Evolutionary conservation across 2,113 vertebrate genomes (phyloP), one percentile per base, ranked within the genome.

Genomic region (Casuarius casuarius): DNA sequence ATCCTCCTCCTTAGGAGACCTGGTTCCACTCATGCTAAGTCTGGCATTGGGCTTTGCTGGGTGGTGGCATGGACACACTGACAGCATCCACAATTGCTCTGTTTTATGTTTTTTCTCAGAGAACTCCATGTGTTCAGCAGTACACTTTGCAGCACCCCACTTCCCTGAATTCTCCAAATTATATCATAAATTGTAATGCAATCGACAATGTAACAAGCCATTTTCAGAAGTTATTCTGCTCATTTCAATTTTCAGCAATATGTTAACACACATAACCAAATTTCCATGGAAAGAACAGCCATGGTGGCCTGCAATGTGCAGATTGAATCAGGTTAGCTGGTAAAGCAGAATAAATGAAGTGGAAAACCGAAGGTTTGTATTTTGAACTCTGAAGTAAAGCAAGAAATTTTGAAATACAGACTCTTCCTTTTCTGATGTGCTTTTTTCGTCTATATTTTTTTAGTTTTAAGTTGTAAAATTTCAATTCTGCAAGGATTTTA

Each of bases 391-490:
- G 52, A 54, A 21, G 13, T 28, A 96, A 95, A 90, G 56, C 1
- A 77, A 78, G 31, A 77, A 20, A 65, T 67, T 21, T 38, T 35
- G 54, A 80, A 78, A 75, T 35, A 51, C 7, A 65, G 38, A 26
- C 2, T 10, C 12, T 92, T 67, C 21, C 13, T 49, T 73, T 79
- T 52, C 15, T 73, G 23, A 56, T 56, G 33, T 68, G 31, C n/a
- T 68, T 46, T 4, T 73, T 92, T 78, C 40, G 33, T 66, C 66
- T 54, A 18, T 8, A 18, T 8, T 52, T 26, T 42, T 63, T 59
- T 89, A 83, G 35, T 82, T 90, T 89, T 70, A 66, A 93, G 52
- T 84, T 2, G 62, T 18, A 83, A 46, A 95, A 73, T 59, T 91
- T 91, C 9, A 80, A 38, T 94, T 92, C 6, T 84, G 33, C 65